These are phyloP conservation scores for Drosophila setifemur DNA, from an alignment of 1,140 invertebrate genomes.

Conservation along the genomic window DNA sequence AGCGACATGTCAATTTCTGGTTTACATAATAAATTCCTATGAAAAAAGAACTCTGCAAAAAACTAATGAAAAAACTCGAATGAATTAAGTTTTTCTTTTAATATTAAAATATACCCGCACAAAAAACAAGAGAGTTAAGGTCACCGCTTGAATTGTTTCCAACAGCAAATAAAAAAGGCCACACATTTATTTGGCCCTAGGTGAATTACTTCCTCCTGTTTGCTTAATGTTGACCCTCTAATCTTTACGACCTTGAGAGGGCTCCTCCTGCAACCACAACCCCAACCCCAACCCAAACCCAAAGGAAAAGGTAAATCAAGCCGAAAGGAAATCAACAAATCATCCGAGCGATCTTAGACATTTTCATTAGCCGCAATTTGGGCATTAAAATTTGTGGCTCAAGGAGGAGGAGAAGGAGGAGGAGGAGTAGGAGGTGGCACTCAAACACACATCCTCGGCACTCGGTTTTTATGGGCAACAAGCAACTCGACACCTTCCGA, in stretches of 20 bases:
- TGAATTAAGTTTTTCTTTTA: no score
- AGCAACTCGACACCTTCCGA: constrained; percentile 32
- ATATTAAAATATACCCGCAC: no score
- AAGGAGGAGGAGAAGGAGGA: no score
- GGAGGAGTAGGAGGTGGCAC: no score
- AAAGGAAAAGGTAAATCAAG: not conserved
- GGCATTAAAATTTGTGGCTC: constrained; percentile 28
- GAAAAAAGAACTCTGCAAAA: no score
- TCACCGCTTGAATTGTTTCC: no score
- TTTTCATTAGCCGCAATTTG: constrained; percentile 44
- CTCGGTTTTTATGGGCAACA: constrained; percentile 22
- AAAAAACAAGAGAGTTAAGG: not conserved
- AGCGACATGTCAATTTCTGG: no score
- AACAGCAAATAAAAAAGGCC: not conserved
- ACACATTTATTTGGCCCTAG: not conserved
- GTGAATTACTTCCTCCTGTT: constrained; percentile 4
- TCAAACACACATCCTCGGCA: no score
- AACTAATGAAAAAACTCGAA: no score
- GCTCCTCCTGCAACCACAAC: not conserved
- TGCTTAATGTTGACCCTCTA: constrained; percentile 13
- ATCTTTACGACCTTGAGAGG: constrained; percentile 29
- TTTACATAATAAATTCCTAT: no score
- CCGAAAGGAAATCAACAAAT: constrained; percentile 26
- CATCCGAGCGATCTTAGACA: constrained; percentile 33
- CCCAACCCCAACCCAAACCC: not conserved